Evolutionary conservation across 1,140 invertebrate genomes (phyloP).

Genomic region (Nomia melanderi): DNA sequence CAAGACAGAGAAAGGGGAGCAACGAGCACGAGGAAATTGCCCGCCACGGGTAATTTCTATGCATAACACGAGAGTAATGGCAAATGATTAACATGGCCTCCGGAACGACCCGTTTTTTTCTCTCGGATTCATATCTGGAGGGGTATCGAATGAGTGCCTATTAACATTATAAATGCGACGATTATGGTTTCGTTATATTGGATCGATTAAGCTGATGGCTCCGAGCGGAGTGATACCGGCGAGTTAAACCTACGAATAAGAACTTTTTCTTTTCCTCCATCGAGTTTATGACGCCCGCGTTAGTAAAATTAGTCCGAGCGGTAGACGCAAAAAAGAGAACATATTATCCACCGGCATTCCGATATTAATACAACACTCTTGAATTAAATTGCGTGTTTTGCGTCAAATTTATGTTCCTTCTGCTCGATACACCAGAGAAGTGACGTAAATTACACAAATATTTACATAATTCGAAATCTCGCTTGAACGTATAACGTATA

Average conservation of each 20-base stretch:
- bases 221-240: conserved; percentile 34
- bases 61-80: conserved; percentile 10
- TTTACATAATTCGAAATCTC: no score
- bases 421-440: no score
- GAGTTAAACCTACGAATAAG: background rate
- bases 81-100: conserved; percentile 2
- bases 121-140: background rate
- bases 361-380: background rate
- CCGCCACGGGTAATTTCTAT: conserved; percentile 1
- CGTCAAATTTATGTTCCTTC: no score
- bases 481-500: no score
- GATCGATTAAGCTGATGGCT: conserved; percentile 60
- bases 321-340: background rate
- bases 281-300: background rate
- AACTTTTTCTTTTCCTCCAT: no score
- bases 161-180: conserved; percentile 67
- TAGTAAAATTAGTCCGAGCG: background rate
- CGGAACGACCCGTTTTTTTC: background rate
- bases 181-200: conserved; percentile 64
- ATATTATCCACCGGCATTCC: no score
- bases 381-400: background rate
- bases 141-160: conserved; percentile 37
- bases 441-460: no score
- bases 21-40: background rate
- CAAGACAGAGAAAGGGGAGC: background rate